Base-by-base conservation (phyloP, 2,797 vertebrate genomes). In the Sebastiscus albofasciatus region DNA sequence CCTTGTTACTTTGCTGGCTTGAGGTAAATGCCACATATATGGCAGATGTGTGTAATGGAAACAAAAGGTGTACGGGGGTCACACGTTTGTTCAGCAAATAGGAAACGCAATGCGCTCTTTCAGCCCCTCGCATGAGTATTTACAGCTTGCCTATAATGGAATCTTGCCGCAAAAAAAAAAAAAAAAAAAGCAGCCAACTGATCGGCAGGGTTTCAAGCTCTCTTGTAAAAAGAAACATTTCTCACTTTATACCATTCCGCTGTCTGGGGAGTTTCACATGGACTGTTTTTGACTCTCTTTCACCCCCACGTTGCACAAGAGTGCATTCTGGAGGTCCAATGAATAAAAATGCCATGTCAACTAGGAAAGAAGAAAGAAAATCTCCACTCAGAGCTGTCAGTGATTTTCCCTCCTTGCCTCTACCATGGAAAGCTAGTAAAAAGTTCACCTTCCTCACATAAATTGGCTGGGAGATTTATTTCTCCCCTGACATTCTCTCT, bases 381-480 rank as follows among this genome's bases (percentile, higher is more conserved):
- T 93, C 89, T 90, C 90, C 82, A 86, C 91, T 90, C 80, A 61
- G 90, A 92, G 87, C 89, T 93, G 92, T 91, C 94, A 93, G 90
- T 89, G 91, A 90, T 92, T 93, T 92, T 75, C 75, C 58, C 60
- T 60, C 74, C 87, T 89, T 82, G 61, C 84, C 75, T 90, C 90
- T 89, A 83, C 86, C 68, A 87, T 81, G 69, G 89, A 84, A 87
- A 91, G 81, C 81, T 81, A 88, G 90, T 87, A 92, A 88, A 94
- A 94, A 93, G 90, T 95, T 94, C 94, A 93, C 89, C 90, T 94
- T 93, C 89, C 90, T 91, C 88, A 91, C 91, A 90, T 92, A 96
- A 96, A 96, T 96, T 95, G 94, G 93, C 92, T 82, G 65, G 88
- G 92, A 95, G 92, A 95, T 95, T 94, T 94, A 93, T 93, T 94